These are phyloP conservation scores for Oreochromis mossambicus DNA, from an alignment of 2,797 vertebrate species.

Conservation along the genomic window DNA sequence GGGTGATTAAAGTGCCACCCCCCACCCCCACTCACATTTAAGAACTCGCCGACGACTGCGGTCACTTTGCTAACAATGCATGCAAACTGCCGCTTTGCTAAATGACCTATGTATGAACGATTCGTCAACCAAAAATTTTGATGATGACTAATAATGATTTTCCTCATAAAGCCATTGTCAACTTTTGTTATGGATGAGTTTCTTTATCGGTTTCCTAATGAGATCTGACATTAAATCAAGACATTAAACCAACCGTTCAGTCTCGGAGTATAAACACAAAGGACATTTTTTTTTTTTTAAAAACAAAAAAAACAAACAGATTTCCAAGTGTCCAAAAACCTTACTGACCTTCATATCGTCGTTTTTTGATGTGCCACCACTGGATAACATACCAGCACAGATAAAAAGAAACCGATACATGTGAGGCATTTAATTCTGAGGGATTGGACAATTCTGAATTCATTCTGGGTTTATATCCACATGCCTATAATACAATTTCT, in stretches of 20 bases:
- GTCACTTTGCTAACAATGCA: not conserved
- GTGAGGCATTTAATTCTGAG: not conserved
- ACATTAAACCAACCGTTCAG: not conserved
- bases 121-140: not conserved
- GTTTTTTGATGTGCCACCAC: not conserved
- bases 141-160: not conserved
- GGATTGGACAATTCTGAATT: not conserved
- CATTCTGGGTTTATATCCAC: not conserved
- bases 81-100: not conserved
- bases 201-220: not conserved
- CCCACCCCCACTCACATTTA: not conserved
- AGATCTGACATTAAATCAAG: not conserved
- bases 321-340: not conserved
- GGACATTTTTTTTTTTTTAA: not conserved
- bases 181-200: not conserved
- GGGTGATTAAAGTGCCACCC: not conserved
- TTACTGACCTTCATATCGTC: not conserved
- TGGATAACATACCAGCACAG: not conserved
- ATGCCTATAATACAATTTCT: not conserved
- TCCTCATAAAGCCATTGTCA: not conserved
- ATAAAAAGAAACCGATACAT: not conserved
- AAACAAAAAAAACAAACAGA: rapidly evolving
- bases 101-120: not conserved
- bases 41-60: not conserved
- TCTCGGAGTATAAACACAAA: not conserved